Conservation (phyloP, 2,797 vertebrate species). For the Scolopax rusticola region DNA sequence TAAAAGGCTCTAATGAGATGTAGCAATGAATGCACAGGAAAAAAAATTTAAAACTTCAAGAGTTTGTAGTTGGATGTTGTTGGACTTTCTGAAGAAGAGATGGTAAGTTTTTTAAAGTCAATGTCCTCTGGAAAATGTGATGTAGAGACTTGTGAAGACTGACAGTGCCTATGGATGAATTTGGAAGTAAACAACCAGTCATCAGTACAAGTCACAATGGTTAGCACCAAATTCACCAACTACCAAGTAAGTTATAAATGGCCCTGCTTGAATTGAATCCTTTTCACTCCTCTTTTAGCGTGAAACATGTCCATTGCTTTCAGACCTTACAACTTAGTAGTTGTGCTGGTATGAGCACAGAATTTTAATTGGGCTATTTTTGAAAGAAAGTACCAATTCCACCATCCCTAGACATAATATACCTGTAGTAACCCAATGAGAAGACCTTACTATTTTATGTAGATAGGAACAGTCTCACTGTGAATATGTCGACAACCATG, state of each 20-base stretch:
- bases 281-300: neutral
- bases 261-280: neutral
- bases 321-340: neutral
- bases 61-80: neutral
- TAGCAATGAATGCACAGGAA: neutral
- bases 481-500: rapidly evolving
- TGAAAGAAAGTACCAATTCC: neutral
- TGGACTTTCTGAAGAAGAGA: neutral
- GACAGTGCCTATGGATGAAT: neutral
- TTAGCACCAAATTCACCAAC: neutral
- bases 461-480: neutral
- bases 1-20: neutral
- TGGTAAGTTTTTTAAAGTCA: neutral
- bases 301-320: neutral
- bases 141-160: neutral
- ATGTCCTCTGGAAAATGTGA: neutral
- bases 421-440: neutral
- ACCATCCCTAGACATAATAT: neutral
- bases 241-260: neutral
- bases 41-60: neutral
- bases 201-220: rapidly evolving
- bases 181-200: neutral
- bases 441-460: neutral
- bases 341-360: neutral
- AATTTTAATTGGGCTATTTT: neutral